Evolutionary conservation across 2,888 invertebrate genomes (phyloP), one percentile per base, ranked within the genome.

Genomic region (Rhorus exstirpatorius): DNA sequence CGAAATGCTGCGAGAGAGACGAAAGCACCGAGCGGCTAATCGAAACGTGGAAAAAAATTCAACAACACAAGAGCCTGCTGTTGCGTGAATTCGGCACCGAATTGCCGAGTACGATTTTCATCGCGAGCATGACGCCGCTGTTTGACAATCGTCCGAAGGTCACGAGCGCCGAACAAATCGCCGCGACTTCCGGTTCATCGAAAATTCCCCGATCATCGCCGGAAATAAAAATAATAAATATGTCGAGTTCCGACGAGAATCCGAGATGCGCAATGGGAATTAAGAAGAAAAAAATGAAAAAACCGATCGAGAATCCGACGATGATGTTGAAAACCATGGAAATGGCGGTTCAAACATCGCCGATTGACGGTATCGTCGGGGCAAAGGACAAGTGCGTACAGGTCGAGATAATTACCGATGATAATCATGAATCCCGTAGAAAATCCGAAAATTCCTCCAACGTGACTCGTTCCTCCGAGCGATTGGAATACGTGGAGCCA

Each of bases 151-250:
- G 70, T 46, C 77, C 58, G 3, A 58, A 61, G 1, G 7, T 46
- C 17, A 0, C 71, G 55, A 74, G 31, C 58, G 81, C 83, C 24
- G 79, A 78, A 55, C 67, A 77, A 24, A 68, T 67, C 63, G 60
- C 19, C 7, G 24, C 35, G n/a, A n/a, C n/a, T n/a, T n/a, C 31
- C 6, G 17, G 8, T 6, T 8, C 41, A 46, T 24, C 78, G 6
- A 31, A 14, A n/a, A 60, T 83, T 6, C 24, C 63, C 10, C 44
- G n/a, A 46, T 35, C 70, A 1, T 86, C 90, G 0, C 88, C 91
- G 0, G 92, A 92, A 83, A 89, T 92, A 31, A 88, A 87, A 76
- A 90, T 92, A 1, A 90, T 92, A 67, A 90, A 91, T 77, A 86
- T 90, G 85, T 89, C 90, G 6, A 84, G 83, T 17, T 83, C 76